Base-by-base conservation (phyloP, 2,888 invertebrate species). In the Alloscopus bannaensis region DNA sequence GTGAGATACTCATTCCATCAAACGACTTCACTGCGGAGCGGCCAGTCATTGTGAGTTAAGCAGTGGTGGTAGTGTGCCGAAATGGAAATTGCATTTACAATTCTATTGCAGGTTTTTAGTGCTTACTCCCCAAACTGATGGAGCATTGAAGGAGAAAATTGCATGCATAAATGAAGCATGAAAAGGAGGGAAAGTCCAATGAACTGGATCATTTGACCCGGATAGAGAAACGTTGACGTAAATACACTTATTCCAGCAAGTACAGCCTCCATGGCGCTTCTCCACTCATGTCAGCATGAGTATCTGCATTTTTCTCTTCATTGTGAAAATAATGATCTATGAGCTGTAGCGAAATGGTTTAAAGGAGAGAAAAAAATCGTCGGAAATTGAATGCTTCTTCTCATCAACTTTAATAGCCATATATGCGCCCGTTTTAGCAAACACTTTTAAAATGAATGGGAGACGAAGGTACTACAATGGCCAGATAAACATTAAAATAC, bases 141-240 rank as follows among this genome's bases (percentile, higher is more conserved):
- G 36, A 36, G 36, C 36, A 36, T 36, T 36, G 8, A 36, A 36
- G 36, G 3, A 18, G 50, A 50, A 50, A 50, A 50, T 50, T 50
- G 50, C 50, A 50, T 18, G 20, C 22, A 18, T 2, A 18, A 18
- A 50, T 50, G 50, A 50, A 11, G 6, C 50, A 50, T 50, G 22
- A 50, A 50, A n/a, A n/a, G n/a, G n/a, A n/a, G n/a, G 20, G n/a
- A 50, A 50, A 50, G 50, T 11, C 20, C 50, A 22, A 20, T 50
- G 50, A 50, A 50, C 50, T 18, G 20, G 20, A 50, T 50, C 22
- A 50, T 50, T 20, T 22, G 22, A 8, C 11, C 22, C 13, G 6
- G 6, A 36, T 36, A 36, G 13, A 6, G 6, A 13, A 13, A 36
- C 6, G 8, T 8, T 6, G 6, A 36, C 6, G 36, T 8, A 36